Evolutionary conservation across 2,113 vertebrate genomes (phyloP).

Genomic region (Galbula dea): DNA sequence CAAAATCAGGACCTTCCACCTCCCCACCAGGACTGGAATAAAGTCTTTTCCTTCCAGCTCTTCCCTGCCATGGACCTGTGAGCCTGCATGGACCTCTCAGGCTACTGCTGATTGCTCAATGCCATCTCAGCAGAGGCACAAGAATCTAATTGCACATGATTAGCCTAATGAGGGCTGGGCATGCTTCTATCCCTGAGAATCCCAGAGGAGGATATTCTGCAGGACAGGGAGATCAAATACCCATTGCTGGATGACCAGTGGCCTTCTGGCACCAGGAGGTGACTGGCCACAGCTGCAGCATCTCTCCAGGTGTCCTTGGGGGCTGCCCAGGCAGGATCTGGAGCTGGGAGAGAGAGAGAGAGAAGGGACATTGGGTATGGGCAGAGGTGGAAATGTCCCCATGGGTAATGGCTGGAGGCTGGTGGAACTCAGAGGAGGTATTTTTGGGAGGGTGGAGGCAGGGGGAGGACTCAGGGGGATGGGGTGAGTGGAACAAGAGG

Average conservation of each 20-base stretch:
- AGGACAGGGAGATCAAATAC: background rate
- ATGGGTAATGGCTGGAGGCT: background rate
- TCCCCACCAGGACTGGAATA: background rate
- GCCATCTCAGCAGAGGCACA: background rate
- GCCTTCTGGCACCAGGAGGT: too few relatives aligned
- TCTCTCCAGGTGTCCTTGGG: background rate
- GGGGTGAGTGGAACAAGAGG: background rate
- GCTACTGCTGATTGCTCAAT: background rate
- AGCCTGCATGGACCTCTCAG: fast-evolving
- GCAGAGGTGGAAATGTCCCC: background rate
- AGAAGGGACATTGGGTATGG: too few relatives aligned
- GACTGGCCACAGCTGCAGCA: background rate
- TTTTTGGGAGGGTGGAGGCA: background rate
- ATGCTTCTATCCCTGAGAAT: fast-evolving
- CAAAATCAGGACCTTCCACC: fast-evolving
- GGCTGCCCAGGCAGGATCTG: background rate
- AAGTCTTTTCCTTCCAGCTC: background rate
- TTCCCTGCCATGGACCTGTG: fast-evolving
- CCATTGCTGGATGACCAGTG: background rate
- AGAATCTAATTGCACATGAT: too few relatives aligned
- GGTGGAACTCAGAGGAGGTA: background rate
- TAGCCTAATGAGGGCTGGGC: too few relatives aligned
- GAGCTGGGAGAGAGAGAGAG: background rate
- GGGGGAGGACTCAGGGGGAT: background rate
- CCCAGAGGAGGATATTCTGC: background rate